Percentiles rank a stretch among this genome's conserved stretches.
These are phyloP conservation scores for Homalodisca vitripennis DNA, from an alignment of 1,140 invertebrate species.

Conservation along the genomic window DNA sequence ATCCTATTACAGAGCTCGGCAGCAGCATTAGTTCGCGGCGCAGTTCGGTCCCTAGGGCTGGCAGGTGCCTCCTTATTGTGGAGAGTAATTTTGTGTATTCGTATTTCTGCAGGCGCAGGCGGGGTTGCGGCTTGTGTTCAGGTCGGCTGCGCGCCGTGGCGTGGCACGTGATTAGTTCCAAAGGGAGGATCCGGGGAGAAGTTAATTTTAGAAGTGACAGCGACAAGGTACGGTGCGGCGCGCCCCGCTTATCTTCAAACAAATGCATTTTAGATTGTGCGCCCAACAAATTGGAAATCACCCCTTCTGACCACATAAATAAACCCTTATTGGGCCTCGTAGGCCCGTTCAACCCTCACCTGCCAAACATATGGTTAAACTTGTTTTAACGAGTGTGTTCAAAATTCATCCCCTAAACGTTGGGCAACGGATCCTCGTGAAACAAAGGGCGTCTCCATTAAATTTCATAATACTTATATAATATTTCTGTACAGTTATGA, in stretches of 20 bases:
- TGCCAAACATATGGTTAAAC: slow-evolving; percentile 6
- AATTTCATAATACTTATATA: no score
- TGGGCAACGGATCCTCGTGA: neutral
- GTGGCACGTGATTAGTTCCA: slow-evolving; percentile 13
- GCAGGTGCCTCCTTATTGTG: slow-evolving; percentile 13
- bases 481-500: no score
- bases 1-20: slow-evolving; percentile 16
- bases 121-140: neutral
- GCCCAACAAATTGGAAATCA: slow-evolving; percentile 19
- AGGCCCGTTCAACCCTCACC: slow-evolving; percentile 14
- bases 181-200: slow-evolving; percentile 11
- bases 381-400: no score
- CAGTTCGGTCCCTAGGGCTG: neutral
- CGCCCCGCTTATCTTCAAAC: slow-evolving; percentile 2
- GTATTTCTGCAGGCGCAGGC: slow-evolving; percentile 15
- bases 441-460: no score
- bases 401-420: slow-evolving; percentile 8
- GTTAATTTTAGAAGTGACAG: slow-evolving; percentile 26
- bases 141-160: neutral
- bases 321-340: slow-evolving; percentile 11
- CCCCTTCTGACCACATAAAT: slow-evolving; percentile 25
- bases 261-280: slow-evolving; percentile 13
- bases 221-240: neutral
- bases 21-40: slow-evolving; percentile 5
- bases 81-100: slow-evolving; percentile 17